Base-by-base conservation (phyloP, 2,888 invertebrate species). In the Onchidella celtica region DNA sequence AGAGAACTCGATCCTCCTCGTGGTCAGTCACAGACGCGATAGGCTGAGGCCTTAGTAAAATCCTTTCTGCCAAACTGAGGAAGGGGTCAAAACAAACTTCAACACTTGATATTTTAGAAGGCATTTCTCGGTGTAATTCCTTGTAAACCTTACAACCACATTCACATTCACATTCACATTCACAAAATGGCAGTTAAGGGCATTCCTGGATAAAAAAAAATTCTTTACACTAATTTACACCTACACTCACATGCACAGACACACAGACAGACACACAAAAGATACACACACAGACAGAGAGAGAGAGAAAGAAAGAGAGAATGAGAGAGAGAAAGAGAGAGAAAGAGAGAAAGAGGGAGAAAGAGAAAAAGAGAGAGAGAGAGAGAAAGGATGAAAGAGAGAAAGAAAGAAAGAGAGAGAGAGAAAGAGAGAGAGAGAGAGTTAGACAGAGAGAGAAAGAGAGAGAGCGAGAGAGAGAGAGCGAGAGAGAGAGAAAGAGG, bases 261-360 rank as follows among this genome's bases (percentile, higher is more conserved):
- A 47, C 47, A 47, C 47, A 47, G 9, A 47, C 47, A 61, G 34
- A 55, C 29, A 47, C 47, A 47, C 47, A 47, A 6, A 47, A 6
- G 17, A 6, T 47, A 47, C 47, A 47, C 47, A 47, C 17, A 47
- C 47, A 47, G 47, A 47, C 17, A 47, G 47, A 47, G 9, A 17
- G 47, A 47, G 47, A 47, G 9, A 47, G 47, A 47, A 6, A 47
- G 47, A 47, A 6, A 47, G 47, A 47, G 9, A 47, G 61, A 74
- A 29, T 29, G 59, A 32, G n/a, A 32, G 29, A 17, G 36, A 29
- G n/a, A 24, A 4, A 59, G 61, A 74, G n/a, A 36, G 21, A 74
- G 74, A 59, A 55, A 32, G 2, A 59, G 34, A 74, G 59, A 38
- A 29, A 34, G 61, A 74, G 61, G 59, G 24, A 17, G 36, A 74